Evolutionary conservation across 2,888 invertebrate species (phyloP), one percentile per base, ranked within the genome.

Genomic region (Teleogryllus oceanicus): DNA sequence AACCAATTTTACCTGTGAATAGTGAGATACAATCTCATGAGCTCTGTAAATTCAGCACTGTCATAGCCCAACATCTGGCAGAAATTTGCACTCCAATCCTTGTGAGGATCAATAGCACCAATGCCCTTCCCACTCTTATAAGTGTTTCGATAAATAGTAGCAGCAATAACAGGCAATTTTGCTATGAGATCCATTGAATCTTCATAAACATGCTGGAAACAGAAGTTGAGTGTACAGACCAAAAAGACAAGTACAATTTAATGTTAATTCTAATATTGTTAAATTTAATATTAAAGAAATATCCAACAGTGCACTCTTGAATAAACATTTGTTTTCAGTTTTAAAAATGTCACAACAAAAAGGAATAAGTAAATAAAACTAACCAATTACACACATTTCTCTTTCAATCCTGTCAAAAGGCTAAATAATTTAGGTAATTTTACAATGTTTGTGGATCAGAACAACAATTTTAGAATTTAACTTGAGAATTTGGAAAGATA

Each of bases 161-260:
- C 96, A 1, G 97, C 98, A 21, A 98, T 91, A 37, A 96, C 96
- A 0, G 98, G 97, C 85, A 98, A 88, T 87, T 98, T 97, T 78
- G 97, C 97, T 86, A 98, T 96, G 84, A 98, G 89, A 87, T 97
- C 94, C 96, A 98, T 97, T 20, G 96, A 90, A 88, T 98, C 98
- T 88, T 98, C 97, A 87, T 96, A 97, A 11, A 92, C 90, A 86
- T 92, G 92, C 92, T 90, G 85, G 11, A 87, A 84, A 78, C 81
- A 82, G 2, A 37, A 5, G 37, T 37, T 37, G 37, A 5, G 37
- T 37, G 37, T 37, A 37, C 37, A 37, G 37, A 37, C 37, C 2
- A 8, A 37, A 37, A 37, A 37, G 1, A 37, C 1, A 5, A 37
- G 8, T 8, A 37, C 37, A 37, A 37, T 37, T 37, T 4, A 37